Evolutionary conservation across 1,140 invertebrate species (phyloP), one percentile per base, ranked within the genome.

Genomic region (Cotesia chilonis): DNA sequence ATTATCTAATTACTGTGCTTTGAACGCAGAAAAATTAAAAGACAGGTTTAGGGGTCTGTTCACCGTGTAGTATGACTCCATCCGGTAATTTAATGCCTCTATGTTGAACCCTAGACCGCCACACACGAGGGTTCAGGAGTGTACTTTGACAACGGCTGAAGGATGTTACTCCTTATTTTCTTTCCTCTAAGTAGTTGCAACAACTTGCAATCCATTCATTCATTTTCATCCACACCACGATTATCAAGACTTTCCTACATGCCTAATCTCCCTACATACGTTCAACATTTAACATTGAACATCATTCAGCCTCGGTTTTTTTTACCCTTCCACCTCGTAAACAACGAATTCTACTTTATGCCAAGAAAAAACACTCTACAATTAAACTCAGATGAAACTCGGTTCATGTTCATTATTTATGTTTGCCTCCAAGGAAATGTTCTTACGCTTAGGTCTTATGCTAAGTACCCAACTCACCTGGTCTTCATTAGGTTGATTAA

Each of bases 81-180:
- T 66, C 64, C 38, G 60, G 64, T 66, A 66, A 66, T 66, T 66
- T 66, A 66, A 66, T 66, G 64, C 64, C 64, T 51, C 36, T 52
- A 17, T 20, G 12, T 52, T 66, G 64, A 66, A 66, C 64, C 28
- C 28, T 28, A 28, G 60, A 10, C 64, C 64, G 47, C 64, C 64
- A 66, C 64, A 66, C 64, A 66, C 64, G 64, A 66, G 35, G 64
- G 64, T 66, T 66, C 64, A 66, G n/a, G 10, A 38, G 20, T 9
- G 38, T 20, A 47, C 64, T 66, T 66, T 66, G 64, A 66, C 64
- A 66, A 66, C 64, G 38, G 12, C 64, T 66, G 64, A 66, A 66
- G 38, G 38, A 66, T 66, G 64, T 66, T 51, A n/a, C 64, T 47
- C 28, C 41, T 47, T 10, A 6, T 9, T 6, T 6, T 47, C 41